phyloP scores from a whole-genome alignment of 2,113 vertebrate genomes.

The Pygoscelis adeliae region DNA sequence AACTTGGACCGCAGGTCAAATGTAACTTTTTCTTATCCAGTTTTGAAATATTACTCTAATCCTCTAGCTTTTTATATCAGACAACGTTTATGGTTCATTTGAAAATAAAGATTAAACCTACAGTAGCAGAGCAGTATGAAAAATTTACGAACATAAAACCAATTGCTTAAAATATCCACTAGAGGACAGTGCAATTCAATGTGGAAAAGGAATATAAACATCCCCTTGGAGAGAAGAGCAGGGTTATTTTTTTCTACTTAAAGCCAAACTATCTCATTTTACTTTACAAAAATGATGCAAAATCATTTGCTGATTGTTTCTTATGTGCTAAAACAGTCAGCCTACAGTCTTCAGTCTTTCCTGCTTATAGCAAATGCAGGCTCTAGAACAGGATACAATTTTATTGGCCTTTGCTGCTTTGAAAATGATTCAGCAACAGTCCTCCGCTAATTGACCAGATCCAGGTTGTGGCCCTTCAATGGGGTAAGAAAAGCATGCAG shows the following conservation, averaged over 20 bases:
- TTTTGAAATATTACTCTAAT: conserved; percentile 21
- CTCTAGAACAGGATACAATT: neutral
- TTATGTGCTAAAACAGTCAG: neutral
- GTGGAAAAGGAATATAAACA: conserved; percentile 44
- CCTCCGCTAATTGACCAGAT: neutral
- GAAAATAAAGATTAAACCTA: conserved; percentile 30
- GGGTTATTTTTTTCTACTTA: conserved; percentile 56
- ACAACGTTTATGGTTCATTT: neutral
- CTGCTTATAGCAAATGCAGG: neutral
- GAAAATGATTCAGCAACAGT: neutral
- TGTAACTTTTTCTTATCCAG: neutral
- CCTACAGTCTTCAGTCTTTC: neutral
- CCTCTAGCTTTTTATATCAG: neutral
- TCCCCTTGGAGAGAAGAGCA: neutral
- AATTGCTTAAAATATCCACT: conserved; percentile 73
- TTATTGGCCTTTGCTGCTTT: neutral
- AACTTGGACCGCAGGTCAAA: neutral
- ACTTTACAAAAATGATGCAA: conserved; percentile 12
- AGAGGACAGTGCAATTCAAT: conserved; percentile 89
- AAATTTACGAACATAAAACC: neutral
- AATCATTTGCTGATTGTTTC: neutral
- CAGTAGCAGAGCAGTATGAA: neutral
- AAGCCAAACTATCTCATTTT: conserved; percentile 7
- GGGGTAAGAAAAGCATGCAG: neutral
- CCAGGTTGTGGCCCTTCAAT: neutral